Base-by-base conservation (phyloP, 2,797 vertebrate genomes). In the Schizothorax lantsangensis region DNA sequence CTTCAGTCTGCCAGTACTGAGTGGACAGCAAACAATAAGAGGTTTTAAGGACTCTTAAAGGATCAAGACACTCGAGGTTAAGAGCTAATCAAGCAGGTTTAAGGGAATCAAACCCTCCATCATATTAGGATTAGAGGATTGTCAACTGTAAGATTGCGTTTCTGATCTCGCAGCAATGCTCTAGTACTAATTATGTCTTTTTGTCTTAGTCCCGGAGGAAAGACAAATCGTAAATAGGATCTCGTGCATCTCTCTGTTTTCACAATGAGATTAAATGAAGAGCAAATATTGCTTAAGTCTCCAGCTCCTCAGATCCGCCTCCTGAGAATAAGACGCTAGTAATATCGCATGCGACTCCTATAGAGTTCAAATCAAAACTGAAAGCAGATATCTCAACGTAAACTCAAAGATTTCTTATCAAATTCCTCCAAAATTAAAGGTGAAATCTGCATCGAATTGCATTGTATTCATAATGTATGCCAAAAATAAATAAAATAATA, bases 61-160 rank as follows among this genome's bases (percentile, higher is more conserved):
- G 74, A 84, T 30, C n/a, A 49, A 59, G 47, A 71, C 19, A 69
- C 75, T 85, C 36, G 38, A 79, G 77, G 77, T 72, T 79, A 79
- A 79, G 64, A 79, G 62, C 64, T 85, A 40, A 79, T 79, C 75
- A 54, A 14, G 8, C 75, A 79, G 66, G 66, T 72, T 85, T 85
- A 79, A 26, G 40, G 36, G 84, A 79, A 71, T 79, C 84, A 79
- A 69, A 57, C 66, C n/a, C 84, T n/a, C 74, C 59, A 43, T 57
- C 64, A 85, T 69, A 62, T 85, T 79, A 72, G 38, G 52, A 59
- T 85, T 71, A 33, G 38, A 40, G 66, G 49, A 79, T 69, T 45
- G 47, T 52, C 62, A 79, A 79, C n/a, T 45, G 62, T 49, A 52
- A 33, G 6, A 68, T 66, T 69, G 36, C 14, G 17, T 77, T 66